phyloP scores from a whole-genome alignment of 2,113 vertebrate genomes.

The Stomatorhinus ivindoensis region DNA sequence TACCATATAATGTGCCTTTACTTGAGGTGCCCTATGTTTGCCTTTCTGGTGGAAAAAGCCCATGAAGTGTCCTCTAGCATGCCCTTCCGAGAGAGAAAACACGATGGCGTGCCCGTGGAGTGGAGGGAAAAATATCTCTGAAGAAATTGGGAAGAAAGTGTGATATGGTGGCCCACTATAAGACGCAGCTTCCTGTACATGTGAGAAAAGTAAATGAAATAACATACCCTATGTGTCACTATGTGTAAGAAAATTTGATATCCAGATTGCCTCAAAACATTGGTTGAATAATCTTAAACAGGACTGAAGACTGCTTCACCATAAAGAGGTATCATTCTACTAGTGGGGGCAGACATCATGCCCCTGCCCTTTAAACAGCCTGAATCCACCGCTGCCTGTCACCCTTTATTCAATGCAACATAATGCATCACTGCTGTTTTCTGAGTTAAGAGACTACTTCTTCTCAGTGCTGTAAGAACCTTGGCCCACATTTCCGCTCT shows the following conservation, averaged over 20 bases:
- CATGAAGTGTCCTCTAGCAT: background rate
- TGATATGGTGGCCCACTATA: too few relatives aligned
- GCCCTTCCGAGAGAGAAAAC: background rate
- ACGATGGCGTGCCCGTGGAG: background rate
- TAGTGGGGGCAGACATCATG: background rate
- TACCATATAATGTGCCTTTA: too few relatives aligned
- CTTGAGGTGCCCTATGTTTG: background rate
- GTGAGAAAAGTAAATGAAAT: too few relatives aligned
- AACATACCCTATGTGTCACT: background rate
- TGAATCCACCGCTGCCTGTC: background rate
- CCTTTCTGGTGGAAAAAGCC: background rate
- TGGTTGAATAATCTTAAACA: background rate
- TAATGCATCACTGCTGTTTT: background rate
- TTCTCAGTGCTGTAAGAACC: background rate
- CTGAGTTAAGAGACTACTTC: background rate
- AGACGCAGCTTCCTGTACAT: too few relatives aligned
- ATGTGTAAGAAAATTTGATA: background rate
- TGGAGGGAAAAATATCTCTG: background rate
- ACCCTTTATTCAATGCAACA: background rate
- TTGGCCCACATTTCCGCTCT: conserved; percentile 12
- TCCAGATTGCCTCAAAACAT: background rate
- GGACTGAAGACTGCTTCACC: background rate
- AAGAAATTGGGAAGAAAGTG: background rate
- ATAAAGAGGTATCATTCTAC: background rate
- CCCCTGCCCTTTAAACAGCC: background rate